Conservation (phyloP, 1,140 invertebrate species). For the Hycleus cichorii region DNA sequence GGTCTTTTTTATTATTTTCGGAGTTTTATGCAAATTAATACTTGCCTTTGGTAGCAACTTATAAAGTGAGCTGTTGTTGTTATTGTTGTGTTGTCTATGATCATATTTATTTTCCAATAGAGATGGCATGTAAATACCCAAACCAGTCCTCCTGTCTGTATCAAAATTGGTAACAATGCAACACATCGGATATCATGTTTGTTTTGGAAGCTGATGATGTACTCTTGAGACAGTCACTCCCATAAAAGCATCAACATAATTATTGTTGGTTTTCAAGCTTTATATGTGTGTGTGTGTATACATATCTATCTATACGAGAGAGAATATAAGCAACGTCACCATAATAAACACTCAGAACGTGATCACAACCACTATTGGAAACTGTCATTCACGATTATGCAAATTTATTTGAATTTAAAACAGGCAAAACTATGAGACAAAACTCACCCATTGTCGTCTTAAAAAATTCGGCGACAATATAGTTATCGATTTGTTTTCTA, state of each 20-base stretch:
- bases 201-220: conserved; percentile 21
- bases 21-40: background rate
- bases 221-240: conserved; percentile 15
- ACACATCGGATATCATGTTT: conserved; percentile 15
- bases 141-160: background rate
- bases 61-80: background rate
- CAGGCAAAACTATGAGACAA: conserved; percentile 1
- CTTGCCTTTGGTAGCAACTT: background rate
- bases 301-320: no score
- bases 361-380: conserved; percentile 23
- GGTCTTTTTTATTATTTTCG: no score
- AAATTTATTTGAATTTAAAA: conserved; percentile 15
- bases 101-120: conserved; percentile 3
- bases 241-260: conserved; percentile 17
- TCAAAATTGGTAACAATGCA: conserved; percentile 10
- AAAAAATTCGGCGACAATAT: no score
- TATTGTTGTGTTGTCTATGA: background rate
- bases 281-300: no score
- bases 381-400: conserved; percentile 29
- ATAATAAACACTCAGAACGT: conserved; percentile 27
- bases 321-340: conserved; percentile 21
- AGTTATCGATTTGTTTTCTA: conserved; percentile 1
- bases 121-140: background rate
- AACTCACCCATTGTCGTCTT: background rate
- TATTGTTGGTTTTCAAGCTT: background rate